phyloP scores from a whole-genome alignment of 1,140 invertebrate species.

The Periplaneta americana region DNA sequence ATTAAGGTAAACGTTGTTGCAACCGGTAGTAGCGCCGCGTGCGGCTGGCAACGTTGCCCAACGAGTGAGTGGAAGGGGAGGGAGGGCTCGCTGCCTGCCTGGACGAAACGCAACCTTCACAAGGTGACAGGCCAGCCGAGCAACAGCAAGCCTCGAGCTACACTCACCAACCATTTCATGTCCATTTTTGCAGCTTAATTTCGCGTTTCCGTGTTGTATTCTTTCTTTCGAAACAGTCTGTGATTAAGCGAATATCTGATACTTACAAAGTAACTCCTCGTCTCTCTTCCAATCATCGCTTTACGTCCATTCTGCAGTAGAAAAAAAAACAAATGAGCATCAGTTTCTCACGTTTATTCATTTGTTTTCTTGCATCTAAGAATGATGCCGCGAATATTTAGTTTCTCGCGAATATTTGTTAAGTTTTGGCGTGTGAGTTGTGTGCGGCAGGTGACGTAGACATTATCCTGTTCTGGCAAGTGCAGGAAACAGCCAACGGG shows the following conservation, averaged over 20 bases:
- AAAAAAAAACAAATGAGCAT: no score
- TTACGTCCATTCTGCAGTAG: no score
- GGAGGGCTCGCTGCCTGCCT: background rate
- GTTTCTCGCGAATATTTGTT: background rate
- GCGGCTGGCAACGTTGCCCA: slow-evolving; percentile 6
- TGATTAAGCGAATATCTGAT: no score
- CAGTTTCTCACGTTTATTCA: no score
- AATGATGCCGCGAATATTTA: background rate
- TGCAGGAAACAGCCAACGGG: background rate
- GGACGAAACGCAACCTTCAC: slow-evolving; percentile 12
- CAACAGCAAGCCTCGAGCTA: background rate
- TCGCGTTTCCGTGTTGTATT: background rate
- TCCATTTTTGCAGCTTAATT: background rate
- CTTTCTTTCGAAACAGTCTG: no score
- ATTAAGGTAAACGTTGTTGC: background rate
- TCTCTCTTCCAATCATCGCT: no score
- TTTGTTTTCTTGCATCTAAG: no score
- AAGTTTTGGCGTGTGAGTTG: background rate
- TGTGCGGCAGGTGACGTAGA: background rate
- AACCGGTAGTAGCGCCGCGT: background rate
- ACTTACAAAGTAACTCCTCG: no score
- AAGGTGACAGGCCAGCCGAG: slow-evolving; percentile 2
- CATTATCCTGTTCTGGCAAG: background rate
- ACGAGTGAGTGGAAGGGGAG: background rate
- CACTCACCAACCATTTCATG: no score